Evolutionary conservation across 2,797 vertebrate species (phyloP), one percentile per base, ranked within the genome.

Genomic region (Malacoctenus gilli): DNA sequence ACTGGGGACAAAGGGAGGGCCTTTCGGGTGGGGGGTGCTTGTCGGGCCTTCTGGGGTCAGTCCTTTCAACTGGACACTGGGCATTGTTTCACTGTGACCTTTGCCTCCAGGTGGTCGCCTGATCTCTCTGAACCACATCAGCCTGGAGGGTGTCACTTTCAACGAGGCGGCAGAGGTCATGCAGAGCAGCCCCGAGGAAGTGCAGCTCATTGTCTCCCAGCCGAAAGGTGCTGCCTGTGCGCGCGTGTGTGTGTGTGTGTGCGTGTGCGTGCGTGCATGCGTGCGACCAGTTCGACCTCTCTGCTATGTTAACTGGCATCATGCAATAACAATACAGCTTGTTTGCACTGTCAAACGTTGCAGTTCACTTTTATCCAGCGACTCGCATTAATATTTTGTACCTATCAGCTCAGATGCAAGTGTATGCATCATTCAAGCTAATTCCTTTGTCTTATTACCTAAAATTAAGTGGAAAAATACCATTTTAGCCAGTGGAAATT

Each of bases 151-250:
- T 0, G 87, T 94, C 70, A 92, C 94, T 0, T 95, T 95, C 72
- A 92, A 82, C 9, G 92, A 93, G 61, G 95, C 92, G 21, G 91
- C 93, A 41, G 93, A 93, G 76, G 92, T 96, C 86, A 94, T 96
- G 82, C 93, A 96, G 88, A 92, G 82, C 83, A 94, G 92, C 87
- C 89, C 92, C 0, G 87, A 92, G 44, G 89, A 93, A 66, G 93
- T 96, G 74, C 89, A 94, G 62, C 92, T 97, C 60, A 95, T 95
- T 28, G 83, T 96, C 79, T 95, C 94, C 41, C 95, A 97, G 85
- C 78, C 92, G 13, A 95, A 93, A 95, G 93, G 94, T 96, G 86
- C 47, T 44, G 1, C 13, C 8, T 4, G 19, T 51, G 18, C 41
- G 5, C 42, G 19, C 21, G 30, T 57, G 35, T n/a, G 53, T 47